These are phyloP conservation scores for Physocephala rufipes DNA, from an alignment of 2,888 invertebrate species.

Conservation along the genomic window DNA sequence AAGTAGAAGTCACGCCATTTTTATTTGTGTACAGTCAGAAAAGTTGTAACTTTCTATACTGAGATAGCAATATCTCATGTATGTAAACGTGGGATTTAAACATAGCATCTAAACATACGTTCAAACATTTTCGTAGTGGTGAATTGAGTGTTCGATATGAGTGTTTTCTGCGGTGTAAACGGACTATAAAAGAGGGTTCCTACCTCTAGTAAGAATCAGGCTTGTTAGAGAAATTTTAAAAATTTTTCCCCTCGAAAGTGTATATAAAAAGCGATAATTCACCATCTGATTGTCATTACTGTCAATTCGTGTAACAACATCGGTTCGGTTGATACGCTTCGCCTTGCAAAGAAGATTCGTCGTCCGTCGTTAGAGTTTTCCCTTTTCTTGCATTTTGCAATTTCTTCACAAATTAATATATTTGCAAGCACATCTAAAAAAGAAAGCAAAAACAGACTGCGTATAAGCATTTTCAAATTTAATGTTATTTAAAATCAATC, in stretches of 20 bases:
- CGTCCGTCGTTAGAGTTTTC: constrained; percentile 73
- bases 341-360: constrained; percentile 55
- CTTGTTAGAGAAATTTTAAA: too few relatives aligned
- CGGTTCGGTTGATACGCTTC: constrained; percentile 57
- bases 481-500: constrained; percentile 31
- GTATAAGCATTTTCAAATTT: constrained; percentile 26
- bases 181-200: too few relatives aligned
- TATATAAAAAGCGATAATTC: constrained; percentile 39
- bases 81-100: too few relatives aligned
- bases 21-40: too few relatives aligned
- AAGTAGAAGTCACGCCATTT: too few relatives aligned
- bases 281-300: constrained; percentile 45
- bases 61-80: too few relatives aligned
- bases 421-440: constrained; percentile 27
- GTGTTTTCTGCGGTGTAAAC: too few relatives aligned
- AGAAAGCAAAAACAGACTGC: constrained; percentile 27
- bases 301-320: constrained; percentile 62
- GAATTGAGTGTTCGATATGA: too few relatives aligned
- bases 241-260: background rate
- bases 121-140: too few relatives aligned
- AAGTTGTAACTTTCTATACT: too few relatives aligned
- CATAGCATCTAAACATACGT: too few relatives aligned
- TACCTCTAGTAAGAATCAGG: too few relatives aligned
- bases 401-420: constrained; percentile 17
- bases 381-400: constrained; percentile 44